Evolutionary conservation across 2,113 vertebrate genomes (phyloP).

Genomic region (Maylandia zebra): DNA sequence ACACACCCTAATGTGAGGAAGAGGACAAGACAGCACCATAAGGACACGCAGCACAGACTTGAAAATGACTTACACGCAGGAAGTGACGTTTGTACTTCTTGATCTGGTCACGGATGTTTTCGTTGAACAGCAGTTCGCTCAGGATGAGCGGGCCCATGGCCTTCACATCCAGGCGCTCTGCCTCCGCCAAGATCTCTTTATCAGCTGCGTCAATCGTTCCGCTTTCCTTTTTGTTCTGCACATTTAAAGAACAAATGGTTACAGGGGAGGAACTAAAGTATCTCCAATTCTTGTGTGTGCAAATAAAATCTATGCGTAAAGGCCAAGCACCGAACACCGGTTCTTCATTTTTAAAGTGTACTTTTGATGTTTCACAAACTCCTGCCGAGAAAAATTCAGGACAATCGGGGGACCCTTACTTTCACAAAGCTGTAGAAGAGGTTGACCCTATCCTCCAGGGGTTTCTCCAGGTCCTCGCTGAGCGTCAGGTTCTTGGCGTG

Average conservation of each 20-base stretch:
- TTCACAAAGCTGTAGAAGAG: conserved; percentile 96
- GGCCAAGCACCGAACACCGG: neutral
- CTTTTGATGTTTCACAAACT: neutral
- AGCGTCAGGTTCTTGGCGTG: conserved; percentile 94
- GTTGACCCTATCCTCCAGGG: conserved; percentile 91
- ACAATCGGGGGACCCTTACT: conserved; percentile 51
- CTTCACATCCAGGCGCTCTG: conserved; percentile 94
- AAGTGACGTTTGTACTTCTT: conserved; percentile 96
- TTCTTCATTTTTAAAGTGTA: neutral
- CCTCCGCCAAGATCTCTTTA: conserved; percentile 95
- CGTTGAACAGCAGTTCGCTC: conserved; percentile 92
- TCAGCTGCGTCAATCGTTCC: conserved; percentile 84
- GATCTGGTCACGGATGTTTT: conserved; percentile 95
- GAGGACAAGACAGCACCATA: rapidly evolving
- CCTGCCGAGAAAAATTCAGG: neutral
- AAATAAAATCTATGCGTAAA: rapidly evolving
- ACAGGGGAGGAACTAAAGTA: neutral
- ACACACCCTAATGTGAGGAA: neutral
- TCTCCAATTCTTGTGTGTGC: neutral
- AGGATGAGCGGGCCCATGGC: conserved; percentile 96
- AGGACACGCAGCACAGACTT: rapidly evolving
- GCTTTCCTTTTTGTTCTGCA: conserved; percentile 90
- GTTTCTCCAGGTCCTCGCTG: conserved; percentile 90
- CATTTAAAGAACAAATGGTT: rapidly evolving
- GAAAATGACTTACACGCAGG: conserved; percentile 76